Base-by-base conservation (phyloP, 2,797 vertebrate species). In the Acrossocheilus fasciatus region DNA sequence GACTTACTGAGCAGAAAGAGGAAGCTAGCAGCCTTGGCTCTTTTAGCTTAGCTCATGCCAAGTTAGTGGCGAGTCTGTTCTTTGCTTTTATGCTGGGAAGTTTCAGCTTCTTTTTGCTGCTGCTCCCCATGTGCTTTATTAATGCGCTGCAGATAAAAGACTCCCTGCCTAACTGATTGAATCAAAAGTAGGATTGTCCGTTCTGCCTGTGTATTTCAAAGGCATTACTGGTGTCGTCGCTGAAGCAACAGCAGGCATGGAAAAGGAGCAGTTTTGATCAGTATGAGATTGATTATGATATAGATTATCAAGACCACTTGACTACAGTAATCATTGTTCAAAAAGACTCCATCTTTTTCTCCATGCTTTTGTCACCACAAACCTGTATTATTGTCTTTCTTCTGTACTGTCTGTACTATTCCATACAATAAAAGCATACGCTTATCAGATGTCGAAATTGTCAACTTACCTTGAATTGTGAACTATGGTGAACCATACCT, bases 131-230 rank as follows among this genome's bases (percentile, higher is more conserved):
- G 59, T 30, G 47, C 68, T 72, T 30, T 74, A 81, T 82, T 88
- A 41, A 47, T 82, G 82, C 68, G 84, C 84, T 39, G 75, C 69
- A 83, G 43, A 75, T 70, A 39, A 77, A 57, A 75, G 69, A 64
- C 76, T 86, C 80, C 26, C 70, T 77, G 41, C 26, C 47, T 64
- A 50, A 54, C 36, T 74, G n/a, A 84, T 83, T 84, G 66, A 82
- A 82, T 50, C 72, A n/a, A 76, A 34, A 57, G 72, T 39, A 84
- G 34, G 57, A 47, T 64, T 26, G 45, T 77, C 20, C 6, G 0
- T 70, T 80, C 66, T 57, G 26, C 41, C 17, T 34, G 18, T 45
- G 43, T 18, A 12, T 83, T 83, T 66, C 18, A 23, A 17, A 36
- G 57, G 26, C 62, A 50, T 81, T 68, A 36, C 20, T 75, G 20